A percentile compares a stretch with the other conserved stretches of the same genome.
These are phyloP conservation scores for Lanistes nyassanus DNA, from an alignment of 1,140 invertebrate species.

Conservation along the genomic window DNA sequence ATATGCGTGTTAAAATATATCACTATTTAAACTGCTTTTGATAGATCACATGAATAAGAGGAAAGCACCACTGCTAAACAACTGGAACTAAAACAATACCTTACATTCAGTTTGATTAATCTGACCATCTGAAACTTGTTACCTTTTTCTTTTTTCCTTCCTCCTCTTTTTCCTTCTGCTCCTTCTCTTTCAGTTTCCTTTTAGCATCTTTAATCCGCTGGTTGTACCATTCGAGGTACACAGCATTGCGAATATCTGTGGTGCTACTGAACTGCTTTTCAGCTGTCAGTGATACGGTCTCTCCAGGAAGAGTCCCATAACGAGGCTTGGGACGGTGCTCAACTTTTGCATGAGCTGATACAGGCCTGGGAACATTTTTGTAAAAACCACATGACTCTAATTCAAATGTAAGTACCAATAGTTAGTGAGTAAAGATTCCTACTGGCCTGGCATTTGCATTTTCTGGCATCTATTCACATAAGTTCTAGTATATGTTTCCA, in stretches of 20 bases:
- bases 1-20: not conserved
- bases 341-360: conserved; percentile 32
- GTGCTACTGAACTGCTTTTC: conserved; percentile 46
- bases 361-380: conserved; percentile 17
- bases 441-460: too few species aligned
- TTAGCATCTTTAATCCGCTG: conserved; percentile 41
- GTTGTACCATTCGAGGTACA: conserved; percentile 55
- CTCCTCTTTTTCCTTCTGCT: conserved; percentile 49
- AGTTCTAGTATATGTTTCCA: too few species aligned
- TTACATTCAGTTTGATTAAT: not conserved
- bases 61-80: not conserved
- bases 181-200: conserved; percentile 44
- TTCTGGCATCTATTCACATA: too few species aligned
- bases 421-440: too few species aligned
- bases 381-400: conserved; percentile 1
- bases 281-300: conserved; percentile 28
- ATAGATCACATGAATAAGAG: not conserved
- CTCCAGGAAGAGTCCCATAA: conserved; percentile 41
- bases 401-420: conserved; percentile 12
- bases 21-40: not conserved
- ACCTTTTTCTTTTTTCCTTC: conserved; percentile 53
- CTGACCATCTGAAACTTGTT: not conserved
- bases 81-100: not conserved
- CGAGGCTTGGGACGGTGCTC: conserved; percentile 51
- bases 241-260: conserved; percentile 46